A percentile compares a stretch with the other conserved stretches of the same genome.
These are phyloP conservation scores for Dasypolia templi DNA, from an alignment of 2,888 invertebrate genomes.

Conservation along the genomic window DNA sequence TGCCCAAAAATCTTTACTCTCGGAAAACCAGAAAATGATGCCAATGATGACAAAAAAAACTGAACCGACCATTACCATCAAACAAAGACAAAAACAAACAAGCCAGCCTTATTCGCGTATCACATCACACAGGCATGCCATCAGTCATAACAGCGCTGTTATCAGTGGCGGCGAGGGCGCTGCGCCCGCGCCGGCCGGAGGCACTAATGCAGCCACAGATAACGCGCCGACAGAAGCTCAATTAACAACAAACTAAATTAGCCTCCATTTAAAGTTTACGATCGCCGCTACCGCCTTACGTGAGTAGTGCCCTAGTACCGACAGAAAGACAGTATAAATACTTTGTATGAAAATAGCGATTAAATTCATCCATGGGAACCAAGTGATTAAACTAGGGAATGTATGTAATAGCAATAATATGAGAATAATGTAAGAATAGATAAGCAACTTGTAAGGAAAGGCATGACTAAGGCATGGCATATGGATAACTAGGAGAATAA, in stretches of 20 bases:
- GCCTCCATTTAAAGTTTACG: slow-evolving; percentile 90
- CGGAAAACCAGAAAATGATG: neutral
- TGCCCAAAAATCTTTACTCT: neutral
- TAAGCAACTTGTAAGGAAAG: neutral
- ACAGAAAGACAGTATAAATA: slow-evolving; percentile 66
- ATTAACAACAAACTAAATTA: slow-evolving; percentile 90
- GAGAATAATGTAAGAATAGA: neutral
- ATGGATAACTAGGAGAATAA: neutral
- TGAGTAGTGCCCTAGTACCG: slow-evolving; percentile 80
- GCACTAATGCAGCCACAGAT: slow-evolving; percentile 87
- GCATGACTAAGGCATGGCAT: neutral
- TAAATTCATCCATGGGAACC: neutral
- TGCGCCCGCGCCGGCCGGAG: slow-evolving; percentile 65
- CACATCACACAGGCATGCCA: slow-evolving; percentile 57
- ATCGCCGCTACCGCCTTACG: slow-evolving; percentile 89
- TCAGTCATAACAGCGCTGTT: slow-evolving; percentile 66
- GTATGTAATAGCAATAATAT: neutral
- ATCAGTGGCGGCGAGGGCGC: slow-evolving; percentile 51
- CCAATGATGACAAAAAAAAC: neutral
- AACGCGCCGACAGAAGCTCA: slow-evolving; percentile 86
- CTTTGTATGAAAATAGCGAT: neutral
- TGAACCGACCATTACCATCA: slow-evolving; percentile 14
- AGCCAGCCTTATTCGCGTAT: slow-evolving; percentile 62
- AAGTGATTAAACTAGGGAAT: neutral
- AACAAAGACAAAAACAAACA: slow-evolving; percentile 43